phyloP scores from a whole-genome alignment of 92 coral and sea anemone genomes.

The Phenganax subtilis region DNA sequence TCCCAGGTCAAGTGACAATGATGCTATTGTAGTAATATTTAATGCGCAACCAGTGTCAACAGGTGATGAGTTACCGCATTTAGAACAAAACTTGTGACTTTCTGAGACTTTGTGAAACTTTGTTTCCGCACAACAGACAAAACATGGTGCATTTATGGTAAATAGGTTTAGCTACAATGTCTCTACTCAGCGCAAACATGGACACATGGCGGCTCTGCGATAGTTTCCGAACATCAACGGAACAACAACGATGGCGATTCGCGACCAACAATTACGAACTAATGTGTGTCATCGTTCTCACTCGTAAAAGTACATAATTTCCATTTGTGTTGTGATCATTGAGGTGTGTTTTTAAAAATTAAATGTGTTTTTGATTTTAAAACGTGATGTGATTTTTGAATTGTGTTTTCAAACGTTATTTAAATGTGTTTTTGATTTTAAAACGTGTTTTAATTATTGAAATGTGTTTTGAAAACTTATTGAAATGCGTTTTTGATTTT shows the following conservation, averaged over 20 bases:
- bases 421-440: background rate
- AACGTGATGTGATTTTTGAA: no score
- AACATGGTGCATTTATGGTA: constrained; percentile 18
- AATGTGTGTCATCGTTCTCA: no score
- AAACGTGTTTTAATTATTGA: background rate
- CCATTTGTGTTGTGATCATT: no score
- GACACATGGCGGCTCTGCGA: background rate
- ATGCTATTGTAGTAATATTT: background rate
- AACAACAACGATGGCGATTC: background rate
- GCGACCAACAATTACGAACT: background rate
- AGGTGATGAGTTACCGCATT: constrained; percentile 19
- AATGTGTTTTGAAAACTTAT: constrained; percentile 3
- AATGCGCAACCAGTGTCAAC: constrained; percentile 1
- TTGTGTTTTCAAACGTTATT: background rate
- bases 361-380: no score
- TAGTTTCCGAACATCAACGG: background rate
- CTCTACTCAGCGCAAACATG: background rate
- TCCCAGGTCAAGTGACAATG: background rate
- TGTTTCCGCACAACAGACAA: constrained; percentile 20
- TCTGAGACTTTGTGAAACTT: constrained; percentile 8
- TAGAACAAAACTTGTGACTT: constrained; percentile 24
- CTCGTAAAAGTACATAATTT: no score
- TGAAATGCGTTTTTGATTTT: background rate
- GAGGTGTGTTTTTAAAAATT: no score
- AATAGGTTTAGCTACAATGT: background rate